These are phyloP conservation scores for Coptotermes formosanus DNA, from an alignment of 1,140 invertebrate species.

Conservation along the genomic window DNA sequence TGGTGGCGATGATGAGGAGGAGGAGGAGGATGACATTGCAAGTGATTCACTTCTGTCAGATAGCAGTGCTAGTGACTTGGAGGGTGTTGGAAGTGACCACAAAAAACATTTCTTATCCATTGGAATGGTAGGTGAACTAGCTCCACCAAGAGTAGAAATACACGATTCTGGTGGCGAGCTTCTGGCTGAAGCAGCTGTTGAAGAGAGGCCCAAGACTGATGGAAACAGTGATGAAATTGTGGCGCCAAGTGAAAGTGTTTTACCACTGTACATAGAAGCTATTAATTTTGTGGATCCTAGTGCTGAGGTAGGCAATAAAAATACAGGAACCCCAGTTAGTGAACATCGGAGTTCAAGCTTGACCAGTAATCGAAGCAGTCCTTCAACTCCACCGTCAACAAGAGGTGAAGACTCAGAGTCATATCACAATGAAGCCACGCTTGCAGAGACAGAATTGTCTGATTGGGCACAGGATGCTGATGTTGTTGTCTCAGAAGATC, in stretches of 20 bases:
- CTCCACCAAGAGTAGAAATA: constrained; percentile 60
- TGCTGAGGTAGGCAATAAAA: constrained; percentile 3
- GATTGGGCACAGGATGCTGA: constrained; percentile 80
- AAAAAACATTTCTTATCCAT: background rate
- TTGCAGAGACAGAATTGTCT: constrained; percentile 78
- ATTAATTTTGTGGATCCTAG: background rate
- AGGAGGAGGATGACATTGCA: constrained; percentile 52
- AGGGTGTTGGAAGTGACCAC: constrained; percentile 35
- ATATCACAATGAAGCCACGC: constrained; percentile 55
- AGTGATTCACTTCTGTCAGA: constrained; percentile 62
- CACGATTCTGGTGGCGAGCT: constrained; percentile 64
- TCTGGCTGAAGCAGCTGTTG: constrained; percentile 58
- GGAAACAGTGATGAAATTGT: background rate
- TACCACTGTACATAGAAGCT: background rate
- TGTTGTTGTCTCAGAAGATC: constrained; percentile 64
- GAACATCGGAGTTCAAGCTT: constrained; percentile 22
- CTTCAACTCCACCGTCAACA: constrained; percentile 46
- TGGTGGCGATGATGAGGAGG: constrained; percentile 25
- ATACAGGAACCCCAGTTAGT: constrained; percentile 16
- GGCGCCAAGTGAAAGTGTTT: background rate
- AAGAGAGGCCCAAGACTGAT: constrained; percentile 41
- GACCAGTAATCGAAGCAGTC: constrained; percentile 51
- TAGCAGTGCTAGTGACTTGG: constrained; percentile 41
- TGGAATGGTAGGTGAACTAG: background rate
- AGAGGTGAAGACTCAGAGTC: constrained; percentile 48